A percentile compares a stretch with the other conserved stretches of the same genome.
Conservation (phyloP, 2,888 invertebrate genomes). For the Rhagophthalmus giganteus region DNA sequence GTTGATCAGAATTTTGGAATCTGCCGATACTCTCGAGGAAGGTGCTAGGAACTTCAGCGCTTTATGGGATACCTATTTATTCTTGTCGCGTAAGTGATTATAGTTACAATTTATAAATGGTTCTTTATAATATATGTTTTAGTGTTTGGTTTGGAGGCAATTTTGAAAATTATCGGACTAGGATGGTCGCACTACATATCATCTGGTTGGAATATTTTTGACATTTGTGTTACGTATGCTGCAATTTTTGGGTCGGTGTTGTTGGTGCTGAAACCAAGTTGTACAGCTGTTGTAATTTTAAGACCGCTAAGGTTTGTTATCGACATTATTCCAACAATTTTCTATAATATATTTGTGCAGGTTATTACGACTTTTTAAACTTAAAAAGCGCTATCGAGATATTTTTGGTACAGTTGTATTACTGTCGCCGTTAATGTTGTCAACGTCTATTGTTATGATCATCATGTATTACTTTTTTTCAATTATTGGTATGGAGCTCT, state of each 20-base stretch:
- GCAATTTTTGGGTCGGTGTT: conserved; percentile 69
- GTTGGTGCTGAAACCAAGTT: conserved; percentile 67
- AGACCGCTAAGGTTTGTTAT: conserved; percentile 71
- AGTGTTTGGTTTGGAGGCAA: conserved; percentile 79
- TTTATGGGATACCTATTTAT: conserved; percentile 76
- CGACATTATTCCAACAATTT: no score
- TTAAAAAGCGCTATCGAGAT: conserved; percentile 80
- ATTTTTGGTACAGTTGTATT: conserved; percentile 82
- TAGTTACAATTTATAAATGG: background rate
- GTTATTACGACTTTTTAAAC: conserved; percentile 72
- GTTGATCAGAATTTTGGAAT: conserved; percentile 69
- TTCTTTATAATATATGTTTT: conserved; percentile 44
- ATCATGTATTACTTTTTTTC: conserved; percentile 88
- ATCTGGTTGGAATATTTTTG: conserved; percentile 86
- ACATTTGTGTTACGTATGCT: conserved; percentile 69
- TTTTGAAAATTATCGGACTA: conserved; percentile 71
- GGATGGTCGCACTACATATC: conserved; percentile 73
- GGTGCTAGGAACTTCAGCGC: conserved; percentile 69
- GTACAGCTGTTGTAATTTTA: conserved; percentile 73
- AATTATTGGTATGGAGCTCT: conserved; percentile 87
- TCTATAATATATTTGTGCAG: no score
- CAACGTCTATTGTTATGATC: conserved; percentile 80
- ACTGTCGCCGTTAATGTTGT: conserved; percentile 79
- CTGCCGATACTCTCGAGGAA: conserved; percentile 62
- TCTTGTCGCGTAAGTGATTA: conserved; percentile 65